Percentiles rank a stretch among this genome's conserved stretches.
phyloP scores from a whole-genome alignment of 2,888 invertebrate genomes.

The Euclidia mi region DNA sequence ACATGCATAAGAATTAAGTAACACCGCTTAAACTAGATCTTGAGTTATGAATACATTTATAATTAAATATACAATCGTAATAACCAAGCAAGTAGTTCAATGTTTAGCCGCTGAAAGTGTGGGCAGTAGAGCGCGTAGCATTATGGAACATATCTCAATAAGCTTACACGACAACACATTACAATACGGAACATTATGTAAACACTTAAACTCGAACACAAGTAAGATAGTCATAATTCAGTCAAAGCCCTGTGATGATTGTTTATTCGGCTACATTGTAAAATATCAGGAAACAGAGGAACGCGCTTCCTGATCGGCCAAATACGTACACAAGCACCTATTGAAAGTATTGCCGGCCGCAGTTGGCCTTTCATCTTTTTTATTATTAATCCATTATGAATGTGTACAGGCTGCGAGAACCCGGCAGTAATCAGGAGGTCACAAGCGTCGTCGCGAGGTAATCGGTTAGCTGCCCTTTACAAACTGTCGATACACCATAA shows the following conservation, averaged over 20 bases:
- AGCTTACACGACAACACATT: slow-evolving; percentile 16
- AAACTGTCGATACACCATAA: slow-evolving; percentile 68
- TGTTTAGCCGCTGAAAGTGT: slow-evolving; percentile 30
- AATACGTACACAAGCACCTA: slow-evolving; percentile 64
- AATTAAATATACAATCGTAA: slow-evolving; percentile 17
- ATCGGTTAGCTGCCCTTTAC: slow-evolving; percentile 77
- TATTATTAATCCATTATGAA: slow-evolving; percentile 72
- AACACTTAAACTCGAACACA: slow-evolving; percentile 1
- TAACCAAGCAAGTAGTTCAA: slow-evolving; percentile 32
- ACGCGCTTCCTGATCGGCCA: slow-evolving; percentile 72
- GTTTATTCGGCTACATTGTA: slow-evolving; percentile 31
- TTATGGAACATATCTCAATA: slow-evolving; percentile 23
- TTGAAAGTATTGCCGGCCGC: slow-evolving; percentile 65
- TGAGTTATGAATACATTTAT: slow-evolving; percentile 12
- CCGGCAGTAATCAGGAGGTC: slow-evolving; percentile 81
- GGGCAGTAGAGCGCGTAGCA: slow-evolving; percentile 24
- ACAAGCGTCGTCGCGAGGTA: slow-evolving; percentile 71
- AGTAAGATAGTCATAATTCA: slow-evolving; percentile 19
- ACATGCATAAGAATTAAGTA: slow-evolving; percentile 14
- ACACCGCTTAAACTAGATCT: slow-evolving; percentile 21
- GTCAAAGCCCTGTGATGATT: slow-evolving; percentile 24
- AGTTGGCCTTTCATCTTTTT: slow-evolving; percentile 77
- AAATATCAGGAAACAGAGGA: slow-evolving; percentile 66
- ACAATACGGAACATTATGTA: slow-evolving; percentile 22
- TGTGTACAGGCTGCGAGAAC: slow-evolving; percentile 61